Percentiles rank a stretch among this genome's conserved stretches.
phyloP scores from a whole-genome alignment of 1,140 invertebrate genomes.

The Drosophila murphyi region DNA sequence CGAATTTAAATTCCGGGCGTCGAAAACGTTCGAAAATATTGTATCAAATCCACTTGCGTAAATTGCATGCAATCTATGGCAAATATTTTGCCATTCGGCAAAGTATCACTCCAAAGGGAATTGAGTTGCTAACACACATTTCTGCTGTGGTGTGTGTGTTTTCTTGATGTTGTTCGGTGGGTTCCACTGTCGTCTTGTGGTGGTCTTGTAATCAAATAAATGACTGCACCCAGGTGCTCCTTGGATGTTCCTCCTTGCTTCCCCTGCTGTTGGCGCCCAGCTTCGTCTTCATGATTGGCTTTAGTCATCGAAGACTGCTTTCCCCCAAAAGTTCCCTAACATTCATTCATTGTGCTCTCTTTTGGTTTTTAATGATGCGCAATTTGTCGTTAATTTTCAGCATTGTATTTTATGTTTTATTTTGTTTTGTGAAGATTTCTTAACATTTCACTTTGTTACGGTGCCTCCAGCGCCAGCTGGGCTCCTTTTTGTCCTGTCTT shows the following conservation, averaged over 20 bases:
- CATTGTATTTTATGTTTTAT: constrained; percentile 78
- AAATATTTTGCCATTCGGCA: constrained; percentile 39
- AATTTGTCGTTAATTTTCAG: constrained; percentile 81
- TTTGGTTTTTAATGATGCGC: constrained; percentile 76
- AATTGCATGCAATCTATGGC: constrained; percentile 23
- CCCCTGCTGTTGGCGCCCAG: constrained; percentile 16
- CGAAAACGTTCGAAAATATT: constrained; percentile 9
- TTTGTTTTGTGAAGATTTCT: constrained; percentile 54
- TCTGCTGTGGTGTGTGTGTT: not conserved
- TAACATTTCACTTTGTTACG: constrained; percentile 20
- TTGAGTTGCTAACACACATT: constrained; percentile 7
- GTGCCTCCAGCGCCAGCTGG: constrained; percentile 42
- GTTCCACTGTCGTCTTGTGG: constrained; percentile 53
- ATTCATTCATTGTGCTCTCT: constrained; percentile 10
- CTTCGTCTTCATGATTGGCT: constrained; percentile 48
- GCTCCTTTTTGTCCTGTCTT: constrained; percentile 18
- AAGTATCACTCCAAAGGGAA: constrained; percentile 12
- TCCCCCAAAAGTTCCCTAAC: not conserved
- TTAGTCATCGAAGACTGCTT: not conserved
- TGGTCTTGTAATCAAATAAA: constrained; percentile 77
- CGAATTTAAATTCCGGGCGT: no score
- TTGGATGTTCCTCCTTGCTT: not conserved
- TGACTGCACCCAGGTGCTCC: constrained; percentile 72
- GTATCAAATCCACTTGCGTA: constrained; percentile 43
- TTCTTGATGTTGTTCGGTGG: constrained; percentile 40